Conservation (phyloP, 1,140 invertebrate genomes). For the Ceratina japonica region DNA sequence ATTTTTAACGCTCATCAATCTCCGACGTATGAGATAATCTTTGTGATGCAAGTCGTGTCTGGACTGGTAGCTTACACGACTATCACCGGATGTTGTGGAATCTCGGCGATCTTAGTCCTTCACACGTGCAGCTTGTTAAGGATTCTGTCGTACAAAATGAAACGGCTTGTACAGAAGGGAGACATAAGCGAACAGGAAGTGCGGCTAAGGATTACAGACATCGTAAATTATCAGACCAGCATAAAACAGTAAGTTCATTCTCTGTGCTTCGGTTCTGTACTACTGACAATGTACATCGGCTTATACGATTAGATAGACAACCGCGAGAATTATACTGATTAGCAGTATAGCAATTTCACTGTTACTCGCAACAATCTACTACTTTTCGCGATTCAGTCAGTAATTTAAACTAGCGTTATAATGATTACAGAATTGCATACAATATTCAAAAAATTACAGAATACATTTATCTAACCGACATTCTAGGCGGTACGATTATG, state of each 20-base stretch:
- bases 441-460: not conserved
- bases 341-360: too few species aligned
- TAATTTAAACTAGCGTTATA: too few species aligned
- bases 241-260: too few species aligned
- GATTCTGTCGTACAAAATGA: conserved; percentile 57
- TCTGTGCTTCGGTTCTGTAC: too few species aligned
- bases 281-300: too few species aligned
- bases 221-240: not conserved
- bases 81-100: conserved; percentile 29
- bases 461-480: not conserved
- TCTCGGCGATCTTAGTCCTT: conserved; percentile 59
- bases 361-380: too few species aligned
- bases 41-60: conserved; percentile 46
- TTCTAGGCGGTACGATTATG: not conserved
- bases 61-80: conserved; percentile 61
- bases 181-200: not conserved
- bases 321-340: too few species aligned
- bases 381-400: too few species aligned
- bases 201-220: not conserved
- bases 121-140: conserved; percentile 64
- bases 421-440: not conserved
- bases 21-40: conserved; percentile 60
- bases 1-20: conserved; percentile 46
- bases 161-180: not conserved
- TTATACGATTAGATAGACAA: too few species aligned